phyloP scores from a whole-genome alignment of 2,797 vertebrate species.

The Sebastes baramenuke region DNA sequence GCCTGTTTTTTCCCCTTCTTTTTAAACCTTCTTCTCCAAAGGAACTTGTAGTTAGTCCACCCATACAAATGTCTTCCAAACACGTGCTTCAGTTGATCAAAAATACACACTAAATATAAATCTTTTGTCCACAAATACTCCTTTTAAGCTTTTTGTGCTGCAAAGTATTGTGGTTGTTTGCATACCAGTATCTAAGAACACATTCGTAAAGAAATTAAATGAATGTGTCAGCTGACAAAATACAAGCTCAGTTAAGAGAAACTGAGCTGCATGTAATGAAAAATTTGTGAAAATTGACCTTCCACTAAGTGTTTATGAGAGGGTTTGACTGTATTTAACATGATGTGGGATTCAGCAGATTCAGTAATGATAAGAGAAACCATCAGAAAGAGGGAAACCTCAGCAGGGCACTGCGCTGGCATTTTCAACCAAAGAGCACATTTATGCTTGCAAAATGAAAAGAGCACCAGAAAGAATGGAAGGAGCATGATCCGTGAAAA shows the following conservation, averaged over 20 bases:
- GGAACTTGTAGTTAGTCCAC: neutral
- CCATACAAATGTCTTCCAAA: neutral
- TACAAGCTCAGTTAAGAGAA: slow-evolving; percentile 1
- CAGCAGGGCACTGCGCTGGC: slow-evolving; percentile 67
- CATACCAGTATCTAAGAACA: neutral
- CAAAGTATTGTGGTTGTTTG: neutral
- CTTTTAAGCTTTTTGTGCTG: neutral
- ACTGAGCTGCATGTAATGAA: slow-evolving; percentile 16
- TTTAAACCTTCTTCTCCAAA: neutral
- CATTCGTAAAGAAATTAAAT: slow-evolving; percentile 13
- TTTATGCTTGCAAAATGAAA: slow-evolving; percentile 35
- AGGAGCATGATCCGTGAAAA: slow-evolving; percentile 47
- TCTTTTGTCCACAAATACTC: neutral
- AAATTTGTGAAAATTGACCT: slow-evolving; percentile 29
- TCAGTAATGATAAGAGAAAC: slow-evolving; percentile 39
- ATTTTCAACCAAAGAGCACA: slow-evolving; percentile 69
- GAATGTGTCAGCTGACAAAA: slow-evolving; percentile 21
- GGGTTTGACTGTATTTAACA: slow-evolving; percentile 44
- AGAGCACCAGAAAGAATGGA: slow-evolving; percentile 36
- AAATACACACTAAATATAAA: neutral
- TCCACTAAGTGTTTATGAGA: slow-evolving; percentile 32
- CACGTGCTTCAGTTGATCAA: neutral
- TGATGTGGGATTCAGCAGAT: slow-evolving; percentile 46
- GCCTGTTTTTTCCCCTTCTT: neutral
- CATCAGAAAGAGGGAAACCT: slow-evolving; percentile 53